Conservation (phyloP, 2,888 invertebrate genomes). For the Machimus atricapillus region DNA sequence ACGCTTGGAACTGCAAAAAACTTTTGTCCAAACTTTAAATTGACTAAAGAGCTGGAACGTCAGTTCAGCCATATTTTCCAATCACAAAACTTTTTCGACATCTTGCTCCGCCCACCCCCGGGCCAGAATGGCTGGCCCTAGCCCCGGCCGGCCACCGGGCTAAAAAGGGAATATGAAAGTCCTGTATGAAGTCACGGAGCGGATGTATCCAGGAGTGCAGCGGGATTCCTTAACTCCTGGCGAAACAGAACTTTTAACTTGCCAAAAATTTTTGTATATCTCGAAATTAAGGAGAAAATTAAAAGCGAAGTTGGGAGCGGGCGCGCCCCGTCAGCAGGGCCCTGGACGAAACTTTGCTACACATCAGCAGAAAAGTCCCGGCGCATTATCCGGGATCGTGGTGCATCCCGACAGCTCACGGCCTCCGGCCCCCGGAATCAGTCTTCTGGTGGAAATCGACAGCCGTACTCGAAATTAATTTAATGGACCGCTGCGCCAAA, state of each 20-base stretch:
- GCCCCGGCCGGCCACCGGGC: not conserved
- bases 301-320: not conserved
- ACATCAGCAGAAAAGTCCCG: conserved; percentile 23
- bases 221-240: not conserved
- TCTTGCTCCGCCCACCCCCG: not conserved
- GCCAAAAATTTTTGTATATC: conserved; percentile 30
- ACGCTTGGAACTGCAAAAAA: conserved; percentile 29
- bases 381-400: not conserved
- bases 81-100: conserved; percentile 40
- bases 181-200: not conserved
- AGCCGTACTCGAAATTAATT: conserved; percentile 30
- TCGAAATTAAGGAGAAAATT: conserved; percentile 30
- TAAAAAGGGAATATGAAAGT: conserved; percentile 13
- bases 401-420: not conserved
- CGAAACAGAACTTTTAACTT: conserved; percentile 26
- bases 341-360: not conserved
- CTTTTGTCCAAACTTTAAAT: conserved; percentile 36
- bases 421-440: not conserved
- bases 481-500: conserved; percentile 30
- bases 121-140: not conserved
- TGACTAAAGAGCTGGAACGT: conserved; percentile 38
- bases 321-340: not conserved
- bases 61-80: conserved; percentile 40
- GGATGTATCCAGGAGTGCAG: conserved; percentile 16
- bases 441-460: conserved; percentile 22